Evolutionary conservation across 2,113 vertebrate species (phyloP).

Genomic region (Phasianus colchicus): DNA sequence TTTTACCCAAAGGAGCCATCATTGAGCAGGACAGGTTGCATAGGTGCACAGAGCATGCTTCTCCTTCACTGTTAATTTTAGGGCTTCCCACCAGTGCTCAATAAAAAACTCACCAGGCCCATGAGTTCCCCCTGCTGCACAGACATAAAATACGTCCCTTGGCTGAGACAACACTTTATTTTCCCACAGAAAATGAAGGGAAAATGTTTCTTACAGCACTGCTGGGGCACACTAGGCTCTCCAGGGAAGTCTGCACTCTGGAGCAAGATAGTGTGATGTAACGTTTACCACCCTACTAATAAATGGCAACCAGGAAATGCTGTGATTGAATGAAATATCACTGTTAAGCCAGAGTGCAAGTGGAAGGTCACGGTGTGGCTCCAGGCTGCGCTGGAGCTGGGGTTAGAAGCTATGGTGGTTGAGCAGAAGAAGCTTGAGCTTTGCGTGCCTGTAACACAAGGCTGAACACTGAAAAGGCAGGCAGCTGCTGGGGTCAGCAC

Average conservation of each 20-base stretch:
- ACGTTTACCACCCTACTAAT: neutral
- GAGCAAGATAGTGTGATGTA: neutral
- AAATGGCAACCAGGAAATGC: neutral
- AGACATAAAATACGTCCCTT: constrained; percentile 64
- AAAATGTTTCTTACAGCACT: constrained; percentile 43
- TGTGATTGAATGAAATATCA: neutral
- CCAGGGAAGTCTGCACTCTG: constrained; percentile 5
- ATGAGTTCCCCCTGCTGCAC: neutral
- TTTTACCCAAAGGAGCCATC: neutral
- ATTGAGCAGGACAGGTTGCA: neutral
- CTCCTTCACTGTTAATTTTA: neutral
- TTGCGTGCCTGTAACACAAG: rapidly evolving
- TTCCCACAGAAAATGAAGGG: constrained; percentile 50
- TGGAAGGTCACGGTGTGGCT: neutral
- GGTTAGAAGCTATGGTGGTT: neutral
- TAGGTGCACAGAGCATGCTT: neutral
- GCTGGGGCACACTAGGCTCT: neutral
- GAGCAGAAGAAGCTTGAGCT: neutral
- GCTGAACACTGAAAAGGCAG: rapidly evolving
- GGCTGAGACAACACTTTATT: constrained; percentile 44
- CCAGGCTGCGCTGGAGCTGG: neutral
- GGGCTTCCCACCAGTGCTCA: constrained; percentile 11
- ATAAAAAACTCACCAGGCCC: constrained; percentile 3
- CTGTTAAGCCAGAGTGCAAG: neutral
- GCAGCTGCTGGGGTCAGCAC: rapidly evolving